Percentiles rank a stretch among this genome's conserved stretches.
Evolutionary conservation across 2,888 invertebrate species (phyloP).

Genomic region (Patella caerulea): DNA sequence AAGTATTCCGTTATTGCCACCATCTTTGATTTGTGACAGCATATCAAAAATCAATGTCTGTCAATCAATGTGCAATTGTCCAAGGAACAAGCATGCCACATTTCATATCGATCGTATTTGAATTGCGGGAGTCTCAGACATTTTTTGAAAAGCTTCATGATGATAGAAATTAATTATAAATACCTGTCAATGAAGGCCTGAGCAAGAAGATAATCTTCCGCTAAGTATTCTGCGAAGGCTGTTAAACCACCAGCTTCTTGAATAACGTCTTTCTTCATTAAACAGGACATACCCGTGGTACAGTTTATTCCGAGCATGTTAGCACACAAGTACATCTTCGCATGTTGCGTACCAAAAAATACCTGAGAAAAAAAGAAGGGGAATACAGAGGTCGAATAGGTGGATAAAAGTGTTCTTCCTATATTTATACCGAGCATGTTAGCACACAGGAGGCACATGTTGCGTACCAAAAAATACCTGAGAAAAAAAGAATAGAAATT

Average conservation of each 20-base stretch:
- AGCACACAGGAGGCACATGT: constrained; percentile 91
- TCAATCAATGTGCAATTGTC: too few species aligned
- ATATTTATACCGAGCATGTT: constrained; percentile 89
- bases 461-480: constrained; percentile 95
- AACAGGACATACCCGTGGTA: constrained; percentile 97
- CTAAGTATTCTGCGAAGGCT: constrained; percentile 92
- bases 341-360: constrained; percentile 97
- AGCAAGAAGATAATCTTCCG: constrained; percentile 98
- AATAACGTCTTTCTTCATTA: constrained; percentile 89
- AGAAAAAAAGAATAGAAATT: constrained; percentile 14
- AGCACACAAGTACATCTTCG: constrained; percentile 93
- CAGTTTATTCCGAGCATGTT: constrained; percentile 94
- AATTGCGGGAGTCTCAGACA: too few species aligned
- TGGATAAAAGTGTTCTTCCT: too few species aligned
- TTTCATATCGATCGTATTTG: too few species aligned
- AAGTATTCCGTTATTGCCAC: too few species aligned
- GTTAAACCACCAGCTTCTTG: constrained; percentile 91
- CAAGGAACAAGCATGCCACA: too few species aligned
- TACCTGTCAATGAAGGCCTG: constrained; percentile 83
- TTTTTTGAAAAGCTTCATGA: neutral
- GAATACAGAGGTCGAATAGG: too few species aligned
- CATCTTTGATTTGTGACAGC: too few species aligned
- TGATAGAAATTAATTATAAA: too few species aligned
- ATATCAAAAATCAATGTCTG: too few species aligned
- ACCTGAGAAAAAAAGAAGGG: constrained; percentile 74